Conservation (phyloP, 1,140 invertebrate genomes). For the Atta texana region DNA sequence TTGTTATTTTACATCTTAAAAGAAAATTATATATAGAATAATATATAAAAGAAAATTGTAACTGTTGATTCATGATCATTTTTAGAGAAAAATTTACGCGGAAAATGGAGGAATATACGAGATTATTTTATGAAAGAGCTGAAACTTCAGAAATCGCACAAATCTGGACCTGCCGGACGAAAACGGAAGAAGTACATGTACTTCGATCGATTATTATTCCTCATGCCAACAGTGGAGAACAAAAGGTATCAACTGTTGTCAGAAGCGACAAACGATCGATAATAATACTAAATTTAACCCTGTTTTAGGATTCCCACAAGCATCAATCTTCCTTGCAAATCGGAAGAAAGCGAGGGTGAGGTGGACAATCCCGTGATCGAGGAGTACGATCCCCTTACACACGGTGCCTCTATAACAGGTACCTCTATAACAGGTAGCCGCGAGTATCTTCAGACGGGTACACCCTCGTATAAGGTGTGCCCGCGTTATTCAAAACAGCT, state of each 20-base stretch:
- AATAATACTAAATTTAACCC: not conserved
- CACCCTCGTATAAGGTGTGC: conserved; percentile 71
- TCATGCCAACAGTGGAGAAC: conserved; percentile 80
- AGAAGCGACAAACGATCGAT: not conserved
- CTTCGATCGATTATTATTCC: conserved; percentile 81
- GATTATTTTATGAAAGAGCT: conserved; percentile 84
- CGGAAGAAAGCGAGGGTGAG: conserved; percentile 78
- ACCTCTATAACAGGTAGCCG: conserved; percentile 67
- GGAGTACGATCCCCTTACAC: conserved; percentile 77
- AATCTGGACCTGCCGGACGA: conserved; percentile 64
- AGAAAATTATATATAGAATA: not conserved
- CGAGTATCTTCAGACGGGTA: conserved; percentile 74
- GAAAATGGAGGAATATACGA: conserved; percentile 83
- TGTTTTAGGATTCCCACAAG: conserved; percentile 41
- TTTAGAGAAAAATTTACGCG: conserved; percentile 81
- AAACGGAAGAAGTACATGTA: conserved; percentile 83
- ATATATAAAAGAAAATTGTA: not conserved
- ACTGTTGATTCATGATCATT: conserved; percentile 36
- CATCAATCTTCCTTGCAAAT: conserved; percentile 70
- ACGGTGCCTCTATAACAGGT: conserved; percentile 72
- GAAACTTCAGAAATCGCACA: conserved; percentile 76
- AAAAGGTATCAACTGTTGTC: conserved; percentile 74
- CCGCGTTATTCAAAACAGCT: conserved; percentile 78
- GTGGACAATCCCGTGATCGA: conserved; percentile 80
- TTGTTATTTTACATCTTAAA: not conserved